phyloP scores from a whole-genome alignment of 1,140 invertebrate species.

The Brachionus plicatilis region DNA sequence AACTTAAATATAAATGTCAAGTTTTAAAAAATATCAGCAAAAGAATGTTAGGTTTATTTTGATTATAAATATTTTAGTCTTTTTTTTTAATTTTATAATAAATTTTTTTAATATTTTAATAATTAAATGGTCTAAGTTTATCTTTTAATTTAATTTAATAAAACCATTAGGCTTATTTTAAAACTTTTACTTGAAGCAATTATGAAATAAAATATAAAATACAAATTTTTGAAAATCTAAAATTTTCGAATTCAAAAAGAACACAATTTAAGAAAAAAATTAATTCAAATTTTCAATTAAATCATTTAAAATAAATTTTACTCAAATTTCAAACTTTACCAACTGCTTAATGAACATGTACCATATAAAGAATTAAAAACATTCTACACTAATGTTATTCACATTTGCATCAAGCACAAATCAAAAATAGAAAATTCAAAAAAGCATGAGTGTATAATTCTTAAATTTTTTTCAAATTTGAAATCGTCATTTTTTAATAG shows the following conservation, averaged over 20 bases:
- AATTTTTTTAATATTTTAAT: too few relatives aligned
- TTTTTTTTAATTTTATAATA: too few relatives aligned
- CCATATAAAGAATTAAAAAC: background rate
- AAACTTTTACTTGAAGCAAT: too few relatives aligned
- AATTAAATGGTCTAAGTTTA: too few relatives aligned
- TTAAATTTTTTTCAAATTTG: slow-evolving; percentile 32
- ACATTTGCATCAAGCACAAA: background rate
- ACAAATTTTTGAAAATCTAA: too few relatives aligned
- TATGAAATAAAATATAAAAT: too few relatives aligned
- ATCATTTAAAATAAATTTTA: background rate
- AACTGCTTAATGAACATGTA: background rate
- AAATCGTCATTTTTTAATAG: slow-evolving; percentile 27
- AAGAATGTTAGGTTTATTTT: background rate
- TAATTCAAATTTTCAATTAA: background rate
- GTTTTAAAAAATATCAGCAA: background rate
- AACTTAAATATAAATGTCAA: background rate
- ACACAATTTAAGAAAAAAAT: too few relatives aligned
- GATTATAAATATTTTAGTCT: too few relatives aligned
- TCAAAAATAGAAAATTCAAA: background rate
- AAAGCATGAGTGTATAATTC: slow-evolving; percentile 16
- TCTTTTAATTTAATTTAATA: too few relatives aligned
- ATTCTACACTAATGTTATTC: background rate
- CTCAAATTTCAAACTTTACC: background rate
- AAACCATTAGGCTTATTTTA: too few relatives aligned
- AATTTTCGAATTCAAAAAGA: too few relatives aligned